Evolutionary conservation across 2,888 invertebrate species (phyloP), one percentile per base, ranked within the genome.

Genomic region (Cartodere bifasciata): DNA sequence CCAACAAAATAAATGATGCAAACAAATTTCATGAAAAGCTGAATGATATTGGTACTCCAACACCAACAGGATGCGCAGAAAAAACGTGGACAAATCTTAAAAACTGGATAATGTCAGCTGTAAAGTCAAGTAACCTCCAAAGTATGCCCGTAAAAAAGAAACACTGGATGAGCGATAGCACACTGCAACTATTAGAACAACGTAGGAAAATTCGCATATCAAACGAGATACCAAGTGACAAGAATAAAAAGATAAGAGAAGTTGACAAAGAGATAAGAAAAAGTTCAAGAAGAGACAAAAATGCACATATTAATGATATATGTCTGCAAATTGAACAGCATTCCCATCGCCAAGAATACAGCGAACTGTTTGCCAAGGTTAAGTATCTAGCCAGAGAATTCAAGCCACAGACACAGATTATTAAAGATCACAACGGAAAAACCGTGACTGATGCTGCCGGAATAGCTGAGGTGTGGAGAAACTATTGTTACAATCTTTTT

Each of bases 241-340:
- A 29, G 21, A 11, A 22, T 7, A 15, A 21, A 22, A 20, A 29
- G 21, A 17, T 22, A 14, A 15, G 21, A 4, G 15, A 23, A 22
- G 11, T 23, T 14, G 13, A 21, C 6, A 9, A 29, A 15, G 23
- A 21, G 22, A 23, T 29, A 29, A 14, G 20, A 14, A 10, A 28
- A 7, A 13, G 17, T 10, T 29, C n/a, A 14, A 16, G 29, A 29
- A n/a, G 17, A 14, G 29, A 29, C 22, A 29, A 29, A 23, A 29
- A 29, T 21, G 23, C 21, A 22, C 23, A 29, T 16, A 29, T 29
- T 22, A 29, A 29, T 21, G 14, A 29, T 16, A 29, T 29, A 29
- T 29, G 29, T 21, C 16, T 16, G 23, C 22, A 29, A 16, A 4
- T 29, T 13, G 13, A 29, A 29, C 13, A 29, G 15, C 29, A 29